These are phyloP conservation scores for Drosophila orena DNA, from an alignment of 1,140 invertebrate genomes.

Conservation along the genomic window DNA sequence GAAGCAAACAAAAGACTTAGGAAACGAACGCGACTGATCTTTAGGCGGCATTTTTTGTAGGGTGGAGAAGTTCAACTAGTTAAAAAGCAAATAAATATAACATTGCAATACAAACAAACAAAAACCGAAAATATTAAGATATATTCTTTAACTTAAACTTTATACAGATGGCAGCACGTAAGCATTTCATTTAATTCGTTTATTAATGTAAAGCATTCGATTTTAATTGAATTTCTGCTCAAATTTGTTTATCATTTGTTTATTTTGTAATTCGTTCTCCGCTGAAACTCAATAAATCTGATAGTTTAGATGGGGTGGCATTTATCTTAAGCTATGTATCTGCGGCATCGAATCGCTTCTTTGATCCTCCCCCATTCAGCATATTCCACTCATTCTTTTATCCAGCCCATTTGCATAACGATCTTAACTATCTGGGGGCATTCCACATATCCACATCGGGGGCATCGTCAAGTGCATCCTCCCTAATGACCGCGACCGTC, in stretches of 20 bases:
- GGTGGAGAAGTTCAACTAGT: too few species aligned
- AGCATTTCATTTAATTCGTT: too few species aligned
- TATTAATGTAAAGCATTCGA: too few species aligned
- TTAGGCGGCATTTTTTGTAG: neutral
- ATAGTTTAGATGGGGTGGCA: neutral
- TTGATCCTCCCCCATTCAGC: neutral
- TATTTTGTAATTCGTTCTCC: neutral
- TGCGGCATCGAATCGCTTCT: conserved; percentile 1
- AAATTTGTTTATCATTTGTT: neutral
- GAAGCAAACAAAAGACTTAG: conserved; percentile 49
- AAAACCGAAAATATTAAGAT: neutral
- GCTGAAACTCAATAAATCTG: neutral
- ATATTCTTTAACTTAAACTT: too few species aligned
- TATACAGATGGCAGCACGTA: too few species aligned
- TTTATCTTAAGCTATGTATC: neutral
- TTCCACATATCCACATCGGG: neutral
- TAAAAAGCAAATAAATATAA: too few species aligned
- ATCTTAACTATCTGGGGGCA: conserved; percentile 13
- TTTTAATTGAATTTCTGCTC: too few species aligned
- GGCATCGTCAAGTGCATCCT: conserved; percentile 36
- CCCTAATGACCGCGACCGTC: conserved; percentile 41
- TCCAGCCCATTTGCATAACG: conserved; percentile 34
- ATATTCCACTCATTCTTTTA: neutral
- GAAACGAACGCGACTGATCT: conserved; percentile 41
- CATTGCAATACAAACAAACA: neutral